Evolutionary conservation across 1,140 invertebrate genomes (phyloP).

Genomic region (Batillaria attramentaria): DNA sequence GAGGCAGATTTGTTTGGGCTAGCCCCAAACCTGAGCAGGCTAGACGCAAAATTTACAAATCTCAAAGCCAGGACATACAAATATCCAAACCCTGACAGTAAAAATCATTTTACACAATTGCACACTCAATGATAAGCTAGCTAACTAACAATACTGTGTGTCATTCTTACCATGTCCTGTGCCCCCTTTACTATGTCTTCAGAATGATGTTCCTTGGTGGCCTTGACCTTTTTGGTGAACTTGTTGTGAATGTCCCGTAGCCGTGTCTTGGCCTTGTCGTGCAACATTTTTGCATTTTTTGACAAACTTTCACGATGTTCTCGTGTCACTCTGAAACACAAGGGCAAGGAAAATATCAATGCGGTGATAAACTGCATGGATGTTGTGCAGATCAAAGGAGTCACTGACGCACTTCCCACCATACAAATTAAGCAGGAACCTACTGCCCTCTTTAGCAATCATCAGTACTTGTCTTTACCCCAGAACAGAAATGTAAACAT

Average conservation of each 20-base stretch:
- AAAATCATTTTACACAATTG: neutral
- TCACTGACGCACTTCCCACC: neutral
- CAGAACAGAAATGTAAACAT: too few relatives aligned
- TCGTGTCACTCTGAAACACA: slow-evolving; percentile 82
- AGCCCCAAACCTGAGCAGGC: too few relatives aligned
- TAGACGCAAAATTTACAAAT: neutral
- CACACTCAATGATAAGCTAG: neutral
- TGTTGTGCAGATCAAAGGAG: neutral
- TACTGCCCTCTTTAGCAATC: too few relatives aligned
- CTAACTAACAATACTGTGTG: neutral
- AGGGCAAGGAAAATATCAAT: neutral
- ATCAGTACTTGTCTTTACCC: too few relatives aligned
- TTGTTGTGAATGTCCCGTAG: slow-evolving; percentile 86
- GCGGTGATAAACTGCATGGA: neutral
- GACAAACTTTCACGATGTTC: slow-evolving; percentile 90
- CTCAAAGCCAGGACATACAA: neutral
- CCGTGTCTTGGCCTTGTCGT: slow-evolving; percentile 83
- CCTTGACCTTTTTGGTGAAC: slow-evolving; percentile 65
- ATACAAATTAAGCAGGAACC: neutral
- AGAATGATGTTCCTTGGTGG: slow-evolving; percentile 40
- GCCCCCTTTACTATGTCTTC: slow-evolving; percentile 43
- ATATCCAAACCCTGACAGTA: neutral
- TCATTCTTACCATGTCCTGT: slow-evolving; percentile 43
- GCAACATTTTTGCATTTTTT: slow-evolving; percentile 89
- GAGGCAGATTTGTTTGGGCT: too few relatives aligned